Evolutionary conservation across 2,888 invertebrate species (phyloP).

Genomic region (Latrodectus elegans): DNA sequence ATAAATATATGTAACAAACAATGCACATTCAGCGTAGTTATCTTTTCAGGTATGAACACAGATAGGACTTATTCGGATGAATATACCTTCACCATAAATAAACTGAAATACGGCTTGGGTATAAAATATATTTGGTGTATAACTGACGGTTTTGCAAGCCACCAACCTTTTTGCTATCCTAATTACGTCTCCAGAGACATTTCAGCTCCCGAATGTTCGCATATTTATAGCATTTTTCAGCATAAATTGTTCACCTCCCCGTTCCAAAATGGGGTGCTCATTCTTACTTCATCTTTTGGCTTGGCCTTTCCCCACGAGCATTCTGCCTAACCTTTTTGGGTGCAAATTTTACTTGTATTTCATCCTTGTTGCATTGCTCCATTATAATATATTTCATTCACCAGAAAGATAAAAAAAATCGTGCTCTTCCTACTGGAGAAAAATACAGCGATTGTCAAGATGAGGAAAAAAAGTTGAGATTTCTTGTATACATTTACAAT

Average conservation of each 20-base stretch:
- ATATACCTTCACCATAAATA: neutral
- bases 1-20: too few relatives aligned
- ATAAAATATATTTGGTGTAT: conserved; percentile 36
- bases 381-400: too few relatives aligned
- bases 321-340: conserved; percentile 35
- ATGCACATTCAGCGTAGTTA: too few relatives aligned
- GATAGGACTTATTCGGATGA: neutral
- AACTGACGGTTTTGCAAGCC: conserved; percentile 28
- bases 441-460: too few relatives aligned
- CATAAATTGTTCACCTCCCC: conserved; percentile 37
- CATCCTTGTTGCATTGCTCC: too few relatives aligned
- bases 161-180: conserved; percentile 38
- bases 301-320: neutral
- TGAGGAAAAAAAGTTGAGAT: too few relatives aligned
- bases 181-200: conserved; percentile 47
- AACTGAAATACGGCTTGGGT: neutral
- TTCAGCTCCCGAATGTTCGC: conserved; percentile 3
- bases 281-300: too few relatives aligned
- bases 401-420: too few relatives aligned
- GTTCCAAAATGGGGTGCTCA: neutral
- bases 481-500: too few relatives aligned
- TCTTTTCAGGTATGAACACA: neutral
- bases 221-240: conserved; percentile 53
- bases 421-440: too few relatives aligned
- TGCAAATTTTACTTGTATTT: conserved; percentile 33